These are phyloP conservation scores for Trichogramma pretiosum DNA, from an alignment of 1,140 invertebrate species.

Conservation along the genomic window DNA sequence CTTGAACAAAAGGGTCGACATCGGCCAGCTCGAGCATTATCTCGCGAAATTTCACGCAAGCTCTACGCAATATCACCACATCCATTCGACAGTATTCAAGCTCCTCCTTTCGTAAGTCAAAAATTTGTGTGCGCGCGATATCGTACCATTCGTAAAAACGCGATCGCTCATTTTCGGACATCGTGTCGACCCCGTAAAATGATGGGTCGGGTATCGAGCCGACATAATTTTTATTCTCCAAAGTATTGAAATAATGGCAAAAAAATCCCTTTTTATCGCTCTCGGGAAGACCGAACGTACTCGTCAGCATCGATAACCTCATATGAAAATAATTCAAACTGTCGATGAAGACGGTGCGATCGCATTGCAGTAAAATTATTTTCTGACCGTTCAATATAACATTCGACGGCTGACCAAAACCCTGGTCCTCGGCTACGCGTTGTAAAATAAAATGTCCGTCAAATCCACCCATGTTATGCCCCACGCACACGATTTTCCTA, in stretches of 20 bases:
- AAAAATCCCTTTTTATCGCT: slow-evolving; percentile 20
- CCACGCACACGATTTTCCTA: slow-evolving; percentile 16
- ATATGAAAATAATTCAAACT: slow-evolving; percentile 27
- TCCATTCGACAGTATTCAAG: background rate
- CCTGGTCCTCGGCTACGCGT: background rate
- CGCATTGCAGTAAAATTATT: slow-evolving; percentile 17
- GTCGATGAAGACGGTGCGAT: slow-evolving; percentile 24
- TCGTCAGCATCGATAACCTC: slow-evolving; percentile 20
- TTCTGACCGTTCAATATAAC: slow-evolving; percentile 22
- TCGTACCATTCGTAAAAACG: slow-evolving; percentile 16
- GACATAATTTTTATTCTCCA: slow-evolving; percentile 21
- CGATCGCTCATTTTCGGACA: slow-evolving; percentile 9
- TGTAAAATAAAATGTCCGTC: slow-evolving; percentile 26
- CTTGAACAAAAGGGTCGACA: background rate
- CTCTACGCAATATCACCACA: background rate
- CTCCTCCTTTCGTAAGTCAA: background rate
- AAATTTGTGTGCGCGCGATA: background rate
- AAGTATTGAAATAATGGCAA: slow-evolving; percentile 25
- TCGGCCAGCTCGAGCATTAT: background rate
- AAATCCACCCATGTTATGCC: slow-evolving; percentile 23
- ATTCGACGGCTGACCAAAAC: slow-evolving; percentile 1
- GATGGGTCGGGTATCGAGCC: slow-evolving; percentile 8
- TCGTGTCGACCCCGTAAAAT: slow-evolving; percentile 19
- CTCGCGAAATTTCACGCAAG: background rate
- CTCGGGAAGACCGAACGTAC: slow-evolving; percentile 22